These are phyloP conservation scores for Kryptopterus vitreolus DNA, from an alignment of 2,797 vertebrate species.

Conservation along the genomic window DNA sequence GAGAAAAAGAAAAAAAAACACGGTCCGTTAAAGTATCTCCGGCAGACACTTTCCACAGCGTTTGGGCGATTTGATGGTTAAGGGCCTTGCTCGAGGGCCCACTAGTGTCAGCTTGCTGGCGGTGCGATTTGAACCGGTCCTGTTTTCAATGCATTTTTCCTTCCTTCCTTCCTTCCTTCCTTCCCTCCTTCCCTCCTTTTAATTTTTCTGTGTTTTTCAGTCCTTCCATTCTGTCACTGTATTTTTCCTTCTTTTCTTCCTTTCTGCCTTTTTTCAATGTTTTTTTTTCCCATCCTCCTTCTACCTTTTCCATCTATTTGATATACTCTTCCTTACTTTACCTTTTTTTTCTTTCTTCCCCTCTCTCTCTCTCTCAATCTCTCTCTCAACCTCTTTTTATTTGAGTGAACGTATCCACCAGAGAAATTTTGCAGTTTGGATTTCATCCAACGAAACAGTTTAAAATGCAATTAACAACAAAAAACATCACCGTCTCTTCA, in stretches of 20 bases:
- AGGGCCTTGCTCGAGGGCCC: too few relatives aligned
- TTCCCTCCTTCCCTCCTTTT: too few relatives aligned
- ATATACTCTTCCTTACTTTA: not conserved
- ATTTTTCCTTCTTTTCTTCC: too few relatives aligned
- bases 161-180: too few relatives aligned
- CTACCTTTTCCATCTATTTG: too few relatives aligned
- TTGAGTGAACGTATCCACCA: not conserved
- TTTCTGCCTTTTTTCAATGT: not conserved
- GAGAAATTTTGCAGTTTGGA: not conserved
- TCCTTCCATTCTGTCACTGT: too few relatives aligned
- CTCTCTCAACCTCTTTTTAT: not conserved
- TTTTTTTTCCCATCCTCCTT: not conserved
- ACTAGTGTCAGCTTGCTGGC: too few relatives aligned
- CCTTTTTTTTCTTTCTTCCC: not conserved
- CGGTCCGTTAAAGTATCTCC: not conserved
- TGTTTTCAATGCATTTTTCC: too few relatives aligned
- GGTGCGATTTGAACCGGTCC: too few relatives aligned
- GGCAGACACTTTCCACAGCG: too few relatives aligned
- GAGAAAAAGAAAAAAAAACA: conserved; percentile 45
- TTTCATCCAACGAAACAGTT: not conserved
- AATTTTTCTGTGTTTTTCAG: too few relatives aligned
- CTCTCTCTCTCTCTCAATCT: not conserved
- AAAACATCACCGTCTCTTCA: not conserved
- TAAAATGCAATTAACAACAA: conserved; percentile 1
- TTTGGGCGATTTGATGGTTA: too few relatives aligned